phyloP scores from a whole-genome alignment of 1,140 invertebrate genomes.

The Oryzaephilus surinamensis region DNA sequence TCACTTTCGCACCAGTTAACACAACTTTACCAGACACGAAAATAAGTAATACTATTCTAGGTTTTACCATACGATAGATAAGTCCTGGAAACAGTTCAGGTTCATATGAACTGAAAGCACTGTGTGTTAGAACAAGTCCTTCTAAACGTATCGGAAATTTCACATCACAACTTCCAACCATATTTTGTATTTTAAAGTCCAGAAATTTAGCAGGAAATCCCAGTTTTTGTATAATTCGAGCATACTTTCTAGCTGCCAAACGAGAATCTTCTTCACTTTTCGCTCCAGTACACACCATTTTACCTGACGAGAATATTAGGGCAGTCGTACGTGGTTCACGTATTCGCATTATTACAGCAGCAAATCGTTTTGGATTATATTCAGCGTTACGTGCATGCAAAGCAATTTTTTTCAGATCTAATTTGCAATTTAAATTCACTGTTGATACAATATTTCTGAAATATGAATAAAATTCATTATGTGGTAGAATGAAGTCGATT shows the following conservation, averaged over 20 bases:
- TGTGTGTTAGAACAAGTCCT: slow-evolving; percentile 91
- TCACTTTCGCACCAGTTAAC: slow-evolving; percentile 93
- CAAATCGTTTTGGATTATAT: slow-evolving; percentile 99
- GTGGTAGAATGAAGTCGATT: background rate
- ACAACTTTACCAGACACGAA: slow-evolving; percentile 99
- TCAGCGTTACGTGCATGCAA: slow-evolving; percentile 98
- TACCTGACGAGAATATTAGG: slow-evolving; percentile 97
- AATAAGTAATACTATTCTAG: slow-evolving; percentile 96
- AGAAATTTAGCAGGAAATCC: slow-evolving; percentile 94
- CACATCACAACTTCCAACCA: slow-evolving; percentile 99
- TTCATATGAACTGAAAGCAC: slow-evolving; percentile 94
- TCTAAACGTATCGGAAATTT: slow-evolving; percentile 98
- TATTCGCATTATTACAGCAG: slow-evolving; percentile 99
- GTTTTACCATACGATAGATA: slow-evolving; percentile 99
- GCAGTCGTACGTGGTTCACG: slow-evolving; percentile 97
- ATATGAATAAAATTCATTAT: slow-evolving; percentile 25
- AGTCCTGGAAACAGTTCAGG: slow-evolving; percentile 95
- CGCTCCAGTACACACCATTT: slow-evolving; percentile 99
- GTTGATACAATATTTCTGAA: slow-evolving; percentile 93
- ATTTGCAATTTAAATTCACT: slow-evolving; percentile 91
- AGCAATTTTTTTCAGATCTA: slow-evolving; percentile 96
- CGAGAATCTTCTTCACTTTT: slow-evolving; percentile 98
- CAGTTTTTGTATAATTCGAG: slow-evolving; percentile 97
- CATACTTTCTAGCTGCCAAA: slow-evolving; percentile 96
- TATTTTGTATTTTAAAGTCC: slow-evolving; percentile 99